These are phyloP conservation scores for Microcebus murinus DNA, from an alignment of 2,113 vertebrate genomes.

Conservation along the genomic window DNA sequence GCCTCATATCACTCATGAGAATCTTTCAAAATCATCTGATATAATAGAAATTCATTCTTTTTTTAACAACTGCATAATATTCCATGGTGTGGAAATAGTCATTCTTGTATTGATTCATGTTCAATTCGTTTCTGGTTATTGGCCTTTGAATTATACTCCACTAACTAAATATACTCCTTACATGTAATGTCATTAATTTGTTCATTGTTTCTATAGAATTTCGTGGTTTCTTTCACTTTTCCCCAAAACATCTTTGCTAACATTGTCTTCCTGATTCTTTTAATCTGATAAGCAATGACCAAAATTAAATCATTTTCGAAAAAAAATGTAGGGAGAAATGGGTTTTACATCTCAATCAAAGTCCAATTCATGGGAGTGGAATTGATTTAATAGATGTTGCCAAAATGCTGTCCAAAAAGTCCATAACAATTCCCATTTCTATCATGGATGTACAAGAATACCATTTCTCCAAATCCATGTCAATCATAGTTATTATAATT, in stretches of 20 bases:
- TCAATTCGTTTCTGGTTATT: background rate
- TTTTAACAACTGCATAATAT: background rate
- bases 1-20: background rate
- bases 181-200: background rate
- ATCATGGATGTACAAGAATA: background rate
- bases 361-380: background rate
- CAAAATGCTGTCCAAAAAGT: background rate
- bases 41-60: background rate
- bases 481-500: background rate
- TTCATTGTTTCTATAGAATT: constrained; percentile 24
- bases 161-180: background rate
- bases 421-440: background rate
- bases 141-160: background rate
- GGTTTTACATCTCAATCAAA: background rate
- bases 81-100: background rate
- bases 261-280: background rate
- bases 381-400: background rate
- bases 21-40: constrained; percentile 1
- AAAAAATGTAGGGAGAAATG: background rate
- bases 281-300: background rate
- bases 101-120: background rate
- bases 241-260: background rate
- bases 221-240: background rate
- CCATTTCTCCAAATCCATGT: background rate
- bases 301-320: background rate